Conservation (phyloP, 2,113 vertebrate genomes). For the Xiphorhynchus elegans region DNA sequence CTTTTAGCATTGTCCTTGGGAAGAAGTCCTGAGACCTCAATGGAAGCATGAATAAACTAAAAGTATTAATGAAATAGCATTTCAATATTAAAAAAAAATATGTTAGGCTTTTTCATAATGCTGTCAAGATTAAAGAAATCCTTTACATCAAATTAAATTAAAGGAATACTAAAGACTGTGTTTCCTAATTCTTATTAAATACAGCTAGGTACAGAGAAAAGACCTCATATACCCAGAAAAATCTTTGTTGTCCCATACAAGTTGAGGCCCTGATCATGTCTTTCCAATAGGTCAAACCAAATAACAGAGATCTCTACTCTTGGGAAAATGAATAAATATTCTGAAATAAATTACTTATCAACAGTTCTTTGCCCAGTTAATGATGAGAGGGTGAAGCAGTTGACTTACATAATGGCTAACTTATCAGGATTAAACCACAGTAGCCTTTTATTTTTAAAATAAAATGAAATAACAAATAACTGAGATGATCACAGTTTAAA, state of each 20-base stretch:
- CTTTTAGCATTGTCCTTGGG: background rate
- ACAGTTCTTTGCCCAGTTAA: background rate
- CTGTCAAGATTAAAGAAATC: background rate
- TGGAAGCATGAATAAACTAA: background rate
- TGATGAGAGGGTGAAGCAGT: background rate
- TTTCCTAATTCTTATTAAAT: background rate
- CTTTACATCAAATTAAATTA: background rate
- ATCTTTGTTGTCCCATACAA: background rate
- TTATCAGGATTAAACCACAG: background rate
- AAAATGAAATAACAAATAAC: background rate
- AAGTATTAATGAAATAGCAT: background rate
- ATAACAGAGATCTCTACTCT: background rate
- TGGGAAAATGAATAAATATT: background rate
- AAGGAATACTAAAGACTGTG: background rate
- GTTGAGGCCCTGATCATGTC: background rate
- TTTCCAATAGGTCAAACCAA: rapidly evolving
- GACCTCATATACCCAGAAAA: background rate
- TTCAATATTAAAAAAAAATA: background rate
- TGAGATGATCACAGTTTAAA: background rate
- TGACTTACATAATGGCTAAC: background rate
- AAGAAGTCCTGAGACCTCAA: background rate
- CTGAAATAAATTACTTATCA: background rate
- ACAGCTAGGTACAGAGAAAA: background rate
- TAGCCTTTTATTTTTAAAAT: rapidly evolving
- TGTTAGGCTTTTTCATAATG: background rate